Percentiles rank a stretch among this genome's conserved stretches.
Conservation (phyloP, 1,140 invertebrate species). For the Aradophagus sp. region DNA sequence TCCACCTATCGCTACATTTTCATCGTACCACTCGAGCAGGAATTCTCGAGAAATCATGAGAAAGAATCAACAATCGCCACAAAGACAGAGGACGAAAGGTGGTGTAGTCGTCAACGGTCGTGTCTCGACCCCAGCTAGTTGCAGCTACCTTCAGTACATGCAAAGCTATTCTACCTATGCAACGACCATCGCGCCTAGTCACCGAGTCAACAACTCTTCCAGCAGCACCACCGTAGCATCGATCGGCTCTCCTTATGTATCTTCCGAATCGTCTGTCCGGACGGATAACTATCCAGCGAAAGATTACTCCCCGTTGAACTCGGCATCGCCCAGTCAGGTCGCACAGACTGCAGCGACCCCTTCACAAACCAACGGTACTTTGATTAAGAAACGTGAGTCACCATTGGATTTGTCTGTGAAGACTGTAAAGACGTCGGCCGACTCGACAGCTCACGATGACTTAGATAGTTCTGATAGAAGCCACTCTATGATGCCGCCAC, state of each 20-base stretch:
- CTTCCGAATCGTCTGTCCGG: conserved; percentile 48
- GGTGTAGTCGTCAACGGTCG: conserved; percentile 60
- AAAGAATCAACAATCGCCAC: conserved; percentile 58
- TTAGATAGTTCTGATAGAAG: conserved; percentile 63
- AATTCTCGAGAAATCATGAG: conserved; percentile 59
- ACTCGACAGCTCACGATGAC: conserved; percentile 86
- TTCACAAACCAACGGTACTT: conserved; percentile 55
- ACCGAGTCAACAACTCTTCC: conserved; percentile 63
- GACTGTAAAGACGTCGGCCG: conserved; percentile 87
- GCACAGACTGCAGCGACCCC: conserved; percentile 26
- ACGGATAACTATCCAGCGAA: conserved; percentile 60
- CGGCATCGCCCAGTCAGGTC: conserved; percentile 19
- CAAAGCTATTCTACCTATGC: conserved; percentile 62
- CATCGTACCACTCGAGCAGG: conserved; percentile 73
- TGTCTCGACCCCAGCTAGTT: conserved; percentile 50
- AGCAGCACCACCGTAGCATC: conserved; percentile 67
- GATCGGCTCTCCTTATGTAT: conserved; percentile 53
- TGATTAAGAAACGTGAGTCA: conserved; percentile 80
- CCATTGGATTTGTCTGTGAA: conserved; percentile 90
- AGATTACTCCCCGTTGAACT: conserved; percentile 59
- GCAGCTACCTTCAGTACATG: conserved; percentile 57
- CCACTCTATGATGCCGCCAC: conserved; percentile 63
- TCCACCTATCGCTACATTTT: conserved; percentile 74
- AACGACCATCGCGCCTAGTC: conserved; percentile 68
- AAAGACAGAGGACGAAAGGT: conserved; percentile 57